Evolutionary conservation across 2,113 vertebrate species (phyloP), one percentile per base, ranked within the genome.

Genomic region (Periophthalmus modestus): DNA sequence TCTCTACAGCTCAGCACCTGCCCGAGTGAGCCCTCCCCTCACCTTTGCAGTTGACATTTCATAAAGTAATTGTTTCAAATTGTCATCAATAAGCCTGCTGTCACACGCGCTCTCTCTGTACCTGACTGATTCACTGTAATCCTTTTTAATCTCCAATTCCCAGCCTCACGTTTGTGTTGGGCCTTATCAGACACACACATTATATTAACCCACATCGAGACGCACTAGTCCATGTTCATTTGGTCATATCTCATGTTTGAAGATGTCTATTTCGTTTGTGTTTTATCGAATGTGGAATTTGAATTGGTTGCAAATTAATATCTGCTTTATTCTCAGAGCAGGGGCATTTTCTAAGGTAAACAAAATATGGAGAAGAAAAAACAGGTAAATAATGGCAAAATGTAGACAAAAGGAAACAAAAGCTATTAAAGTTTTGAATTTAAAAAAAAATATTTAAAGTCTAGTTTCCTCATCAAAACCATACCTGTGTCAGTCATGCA

Each of bases 61-160:
- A 63, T 23, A 2, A 50, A 73, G 69, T 39, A 69, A 84, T 71
- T 43, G 80, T 74, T 77, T 83, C 23, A 83, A 81, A 78, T 69
- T 28, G 59, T 68, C 80, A 68, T 87, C 79, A 78, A 86, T 83
- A 87, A 85, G 74, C 58, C 33, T 5, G 9, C 58, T 82, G 73
- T 69, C 68, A 74, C 24, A 61, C 59, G 59, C 71, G 65, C 72
- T 46, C 46, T 58, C 19, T 43, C 33, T 66, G 69, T 39, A n/a
- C 9, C 73, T 59, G 74, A 81, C 79, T 36, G 65, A 85, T 75
- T 71, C 48, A 63, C 19, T 50, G 15, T 16, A 54, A 13, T 23
- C 34, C 23, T 69, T 75, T 69, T 77, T 61, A 43, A 73, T 74
- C 74, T 68, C 59, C 59, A 15, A 7, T 34, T 63, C 72, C 73